Evolutionary conservation across 2,113 vertebrate genomes (phyloP).

Genomic region (Microcebus ravelobensis): DNA sequence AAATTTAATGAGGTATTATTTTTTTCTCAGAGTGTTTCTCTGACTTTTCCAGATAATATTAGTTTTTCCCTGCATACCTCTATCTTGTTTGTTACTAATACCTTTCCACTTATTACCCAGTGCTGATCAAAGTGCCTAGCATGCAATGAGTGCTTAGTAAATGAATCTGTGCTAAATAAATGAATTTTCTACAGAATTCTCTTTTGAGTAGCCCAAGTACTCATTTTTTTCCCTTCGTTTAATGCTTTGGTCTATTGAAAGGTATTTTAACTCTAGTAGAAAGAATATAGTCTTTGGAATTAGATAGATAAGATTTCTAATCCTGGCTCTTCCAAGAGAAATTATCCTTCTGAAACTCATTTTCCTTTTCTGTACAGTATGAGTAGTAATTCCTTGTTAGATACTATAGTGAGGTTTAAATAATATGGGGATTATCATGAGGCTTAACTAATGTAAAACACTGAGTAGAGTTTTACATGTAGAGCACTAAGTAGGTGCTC

Average conservation of each 20-base stretch:
- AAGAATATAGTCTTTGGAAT: constrained; percentile 21
- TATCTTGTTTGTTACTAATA: neutral
- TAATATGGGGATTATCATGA: constrained; percentile 19
- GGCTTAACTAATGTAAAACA: neutral
- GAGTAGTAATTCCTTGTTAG: constrained; percentile 26
- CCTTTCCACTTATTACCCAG: neutral
- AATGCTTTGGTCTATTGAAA: neutral
- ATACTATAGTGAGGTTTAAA: constrained; percentile 17
- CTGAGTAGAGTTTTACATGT: neutral
- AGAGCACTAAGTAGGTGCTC: neutral
- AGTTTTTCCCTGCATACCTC: neutral
- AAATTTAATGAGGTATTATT: neutral
- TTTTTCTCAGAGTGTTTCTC: neutral
- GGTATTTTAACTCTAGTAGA: neutral
- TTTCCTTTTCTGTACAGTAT: constrained; percentile 30
- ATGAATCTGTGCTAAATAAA: constrained; percentile 28
- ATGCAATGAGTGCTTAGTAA: neutral
- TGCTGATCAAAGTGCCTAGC: neutral
- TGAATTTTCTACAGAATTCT: neutral
- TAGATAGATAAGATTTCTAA: neutral
- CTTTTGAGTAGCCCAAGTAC: neutral
- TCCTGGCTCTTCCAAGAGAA: constrained; percentile 4
- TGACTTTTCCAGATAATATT: neutral
- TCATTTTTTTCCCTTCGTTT: neutral
- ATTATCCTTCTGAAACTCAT: neutral